A percentile compares a stretch with the other conserved stretches of the same genome.
phyloP scores from a whole-genome alignment of 2,113 vertebrate species.

The Myotis yumanensis region DNA sequence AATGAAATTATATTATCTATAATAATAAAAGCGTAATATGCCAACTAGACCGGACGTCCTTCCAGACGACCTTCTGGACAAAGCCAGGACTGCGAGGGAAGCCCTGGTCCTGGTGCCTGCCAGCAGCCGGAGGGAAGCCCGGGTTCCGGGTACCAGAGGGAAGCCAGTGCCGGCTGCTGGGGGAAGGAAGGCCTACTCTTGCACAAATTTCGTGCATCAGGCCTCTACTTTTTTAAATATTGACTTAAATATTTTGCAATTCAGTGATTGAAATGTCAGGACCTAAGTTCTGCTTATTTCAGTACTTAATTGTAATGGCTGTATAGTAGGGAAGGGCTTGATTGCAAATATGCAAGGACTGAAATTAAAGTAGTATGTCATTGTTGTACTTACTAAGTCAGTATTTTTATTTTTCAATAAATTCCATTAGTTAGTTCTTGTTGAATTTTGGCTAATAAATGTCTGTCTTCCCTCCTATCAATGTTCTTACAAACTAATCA shows the following conservation, averaged over 20 bases:
- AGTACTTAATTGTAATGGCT: neutral
- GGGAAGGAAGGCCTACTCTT: too few relatives aligned
- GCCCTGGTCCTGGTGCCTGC: too few relatives aligned
- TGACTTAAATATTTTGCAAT: constrained; percentile 16
- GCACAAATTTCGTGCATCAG: too few relatives aligned
- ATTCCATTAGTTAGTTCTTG: neutral
- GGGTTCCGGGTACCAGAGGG: too few relatives aligned
- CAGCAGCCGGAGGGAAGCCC: too few relatives aligned
- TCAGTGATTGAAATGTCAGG: neutral
- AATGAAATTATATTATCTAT: neutral
- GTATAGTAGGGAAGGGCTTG: neutral
- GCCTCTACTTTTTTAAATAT: neutral
- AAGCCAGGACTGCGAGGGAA: too few relatives aligned
- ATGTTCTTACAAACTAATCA: neutral
- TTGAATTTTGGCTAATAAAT: neutral
- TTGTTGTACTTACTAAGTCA: neutral
- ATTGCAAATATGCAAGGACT: neutral
- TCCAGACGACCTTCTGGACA: too few relatives aligned
- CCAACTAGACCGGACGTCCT: too few relatives aligned
- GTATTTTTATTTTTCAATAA: neutral
- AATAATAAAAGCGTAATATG: too few relatives aligned
- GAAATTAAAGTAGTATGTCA: neutral
- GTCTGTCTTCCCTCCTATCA: neutral
- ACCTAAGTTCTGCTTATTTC: neutral
- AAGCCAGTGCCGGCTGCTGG: too few relatives aligned